phyloP scores from a whole-genome alignment of 2,113 vertebrate species.

The Antigone vipio region DNA sequence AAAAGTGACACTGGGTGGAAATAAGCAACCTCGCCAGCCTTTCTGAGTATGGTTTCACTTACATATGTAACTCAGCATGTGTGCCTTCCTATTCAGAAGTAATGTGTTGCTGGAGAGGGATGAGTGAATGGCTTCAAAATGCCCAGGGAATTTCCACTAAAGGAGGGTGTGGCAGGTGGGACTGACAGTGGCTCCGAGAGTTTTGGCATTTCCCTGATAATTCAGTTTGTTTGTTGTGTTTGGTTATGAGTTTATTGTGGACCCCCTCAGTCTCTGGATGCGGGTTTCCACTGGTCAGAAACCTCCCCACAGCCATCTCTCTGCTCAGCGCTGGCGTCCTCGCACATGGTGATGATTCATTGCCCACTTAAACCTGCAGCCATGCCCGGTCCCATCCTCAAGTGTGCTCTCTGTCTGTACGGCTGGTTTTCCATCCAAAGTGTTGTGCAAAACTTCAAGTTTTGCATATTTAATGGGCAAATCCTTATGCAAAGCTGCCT shows the following conservation, averaged over 20 bases:
- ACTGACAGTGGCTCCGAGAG: background rate
- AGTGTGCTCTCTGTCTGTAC: background rate
- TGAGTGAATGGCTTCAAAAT: background rate
- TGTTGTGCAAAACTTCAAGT: background rate
- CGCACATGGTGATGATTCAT: background rate
- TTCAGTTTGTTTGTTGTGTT: background rate
- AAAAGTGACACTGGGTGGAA: conserved; percentile 4
- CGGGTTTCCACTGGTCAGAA: background rate
- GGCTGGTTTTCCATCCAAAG: background rate
- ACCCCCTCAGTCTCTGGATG: background rate
- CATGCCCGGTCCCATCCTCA: background rate
- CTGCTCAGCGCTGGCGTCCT: background rate
- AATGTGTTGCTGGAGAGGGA: background rate
- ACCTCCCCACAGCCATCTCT: background rate
- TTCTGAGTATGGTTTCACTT: background rate
- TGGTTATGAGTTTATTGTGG: background rate
- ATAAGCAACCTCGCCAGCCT: background rate
- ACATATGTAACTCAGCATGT: conserved; percentile 7
- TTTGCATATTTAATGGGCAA: background rate
- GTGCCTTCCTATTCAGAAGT: conserved; percentile 1
- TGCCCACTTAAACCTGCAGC: background rate
- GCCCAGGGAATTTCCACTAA: background rate
- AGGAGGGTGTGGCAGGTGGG: background rate
- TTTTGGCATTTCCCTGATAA: background rate
- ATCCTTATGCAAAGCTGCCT: background rate